These are phyloP conservation scores for Centropus unirufus DNA, from an alignment of 2,113 vertebrate genomes.

Conservation along the genomic window DNA sequence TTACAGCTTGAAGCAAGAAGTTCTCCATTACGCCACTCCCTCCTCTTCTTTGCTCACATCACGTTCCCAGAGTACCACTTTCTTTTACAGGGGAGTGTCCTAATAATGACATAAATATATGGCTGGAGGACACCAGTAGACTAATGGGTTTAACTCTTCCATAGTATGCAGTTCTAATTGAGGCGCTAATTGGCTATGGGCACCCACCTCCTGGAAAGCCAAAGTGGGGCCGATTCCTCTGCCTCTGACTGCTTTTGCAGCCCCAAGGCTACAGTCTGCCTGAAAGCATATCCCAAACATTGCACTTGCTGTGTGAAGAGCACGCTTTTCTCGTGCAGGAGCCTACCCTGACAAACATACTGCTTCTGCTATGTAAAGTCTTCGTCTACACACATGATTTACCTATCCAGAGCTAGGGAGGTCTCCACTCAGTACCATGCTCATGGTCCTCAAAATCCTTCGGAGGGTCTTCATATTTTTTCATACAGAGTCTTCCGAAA, in stretches of 20 bases:
- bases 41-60: not conserved
- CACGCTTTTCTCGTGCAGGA: not conserved
- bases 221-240: not conserved
- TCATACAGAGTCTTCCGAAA: not conserved
- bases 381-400: not conserved
- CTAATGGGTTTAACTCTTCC: fast-evolving
- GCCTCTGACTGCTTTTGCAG: not conserved
- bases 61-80: not conserved
- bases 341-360: not conserved
- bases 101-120: not conserved
- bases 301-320: not conserved
- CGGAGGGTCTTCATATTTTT: not conserved
- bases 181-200: not conserved
- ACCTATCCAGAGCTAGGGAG: not conserved
- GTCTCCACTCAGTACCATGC: not conserved
- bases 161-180: not conserved
- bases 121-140: too few relatives aligned
- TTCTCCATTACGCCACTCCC: not conserved
- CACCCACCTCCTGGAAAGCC: not conserved
- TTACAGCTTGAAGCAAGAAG: not conserved
- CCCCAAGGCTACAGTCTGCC: not conserved
- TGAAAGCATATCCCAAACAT: not conserved
- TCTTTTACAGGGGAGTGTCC: not conserved
- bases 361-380: not conserved
- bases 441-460: not conserved